Evolutionary conservation across 23 tunicate genomes (phyloP), one percentile per base, ranked within the genome.

Genomic region (Phallusia fumigata): DNA sequence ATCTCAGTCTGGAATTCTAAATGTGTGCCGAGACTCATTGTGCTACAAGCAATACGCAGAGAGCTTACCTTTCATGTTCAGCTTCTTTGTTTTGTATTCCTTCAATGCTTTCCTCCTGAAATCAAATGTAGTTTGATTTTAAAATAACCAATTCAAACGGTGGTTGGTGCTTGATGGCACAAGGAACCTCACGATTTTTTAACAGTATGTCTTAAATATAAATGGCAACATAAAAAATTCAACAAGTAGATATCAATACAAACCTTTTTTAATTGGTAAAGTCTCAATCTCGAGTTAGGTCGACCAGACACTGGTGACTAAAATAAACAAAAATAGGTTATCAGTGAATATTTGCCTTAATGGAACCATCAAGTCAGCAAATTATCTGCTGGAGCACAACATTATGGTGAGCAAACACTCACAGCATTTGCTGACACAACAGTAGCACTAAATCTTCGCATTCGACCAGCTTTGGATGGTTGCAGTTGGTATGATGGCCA

Each of bases 21-120:
- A 58, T 58, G 69, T 40, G 8, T 58, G 69, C 69, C 16, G 13
- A 58, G 26, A 58, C 13, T 16, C 3, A 58, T 24, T 58, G 1
- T 8, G 69, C 26, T 58, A 58, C 69, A 58, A 58, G 13, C 69
- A 21, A 58, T 13, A 3, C 16, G 69, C 15, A 58, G 26, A 58
- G 22, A 19, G 30, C 35, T 5, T 32, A 91, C 96, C 96, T 83
- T 79, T 91, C 96, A 88, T 91, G 96, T 18, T 85, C 96, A 0
- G 96, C 53, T 78, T 91, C 96, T 80, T 91, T 91, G 85, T 53
- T 81, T 45, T 91, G 90, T 8, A 91, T 91, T 28, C 96, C 96
- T 91, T 91, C 96, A 0, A 91, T 16, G 72, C 96, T 91, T 80
- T 91, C 96, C 79, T 91, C 96, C 96, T 91, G 85, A 6, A 33